Evolutionary conservation across 92 coral and sea anemone genomes (phyloP).

Genomic region (Epizoanthus rinbou): DNA sequence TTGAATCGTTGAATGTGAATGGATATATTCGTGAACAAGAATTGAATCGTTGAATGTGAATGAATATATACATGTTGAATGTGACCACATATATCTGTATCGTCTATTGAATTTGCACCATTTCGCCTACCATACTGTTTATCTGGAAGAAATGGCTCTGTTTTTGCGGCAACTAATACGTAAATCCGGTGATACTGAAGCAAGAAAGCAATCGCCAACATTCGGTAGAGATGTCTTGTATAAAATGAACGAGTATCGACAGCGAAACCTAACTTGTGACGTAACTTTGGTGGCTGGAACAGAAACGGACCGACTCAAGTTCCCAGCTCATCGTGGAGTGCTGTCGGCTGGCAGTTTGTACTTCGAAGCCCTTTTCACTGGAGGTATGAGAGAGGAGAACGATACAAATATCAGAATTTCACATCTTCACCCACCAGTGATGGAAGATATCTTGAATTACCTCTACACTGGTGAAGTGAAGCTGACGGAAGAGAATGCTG

Average conservation of each 20-base stretch:
- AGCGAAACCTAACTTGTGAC: not conserved
- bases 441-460: not conserved
- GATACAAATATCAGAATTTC: not conserved
- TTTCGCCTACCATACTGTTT: too few relatives aligned
- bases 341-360: not conserved
- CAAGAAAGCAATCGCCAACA: not conserved
- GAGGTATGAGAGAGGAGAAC: not conserved
- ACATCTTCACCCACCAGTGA: not conserved
- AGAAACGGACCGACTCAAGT: not conserved
- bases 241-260: not conserved
- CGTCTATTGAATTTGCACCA: too few relatives aligned
- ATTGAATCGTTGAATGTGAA: too few relatives aligned
- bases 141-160: not conserved
- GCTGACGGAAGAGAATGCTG: not conserved
- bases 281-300: not conserved
- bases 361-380: not conserved
- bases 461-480: constrained; percentile 2
- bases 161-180: not conserved
- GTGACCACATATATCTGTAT: too few relatives aligned
- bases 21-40: too few relatives aligned
- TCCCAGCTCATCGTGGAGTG: not conserved
- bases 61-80: too few relatives aligned
- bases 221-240: not conserved
- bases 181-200: not conserved
- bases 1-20: too few relatives aligned